Conservation (phyloP, 2,797 vertebrate species). For the Podargus strigoides region DNA sequence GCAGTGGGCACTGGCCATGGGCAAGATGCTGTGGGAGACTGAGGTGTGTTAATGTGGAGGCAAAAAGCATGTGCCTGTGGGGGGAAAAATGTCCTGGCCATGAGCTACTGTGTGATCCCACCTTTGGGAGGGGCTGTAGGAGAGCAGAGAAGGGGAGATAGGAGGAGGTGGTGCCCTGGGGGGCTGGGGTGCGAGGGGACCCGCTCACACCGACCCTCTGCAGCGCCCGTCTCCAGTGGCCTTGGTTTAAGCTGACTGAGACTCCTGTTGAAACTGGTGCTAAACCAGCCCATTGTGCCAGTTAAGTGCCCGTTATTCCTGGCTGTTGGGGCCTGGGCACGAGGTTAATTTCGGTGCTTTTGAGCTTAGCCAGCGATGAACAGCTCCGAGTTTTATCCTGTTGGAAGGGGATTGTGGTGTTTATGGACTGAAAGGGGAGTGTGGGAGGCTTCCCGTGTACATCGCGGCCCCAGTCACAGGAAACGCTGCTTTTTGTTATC, state of each 20-base stretch:
- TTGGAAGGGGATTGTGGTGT: neutral
- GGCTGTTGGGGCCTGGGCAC: slow-evolving; percentile 22
- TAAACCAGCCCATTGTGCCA: neutral
- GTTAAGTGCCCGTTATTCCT: neutral
- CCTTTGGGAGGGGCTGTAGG: neutral
- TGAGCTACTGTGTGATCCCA: neutral
- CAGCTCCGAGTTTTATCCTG: neutral
- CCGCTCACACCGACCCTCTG: too few species aligned
- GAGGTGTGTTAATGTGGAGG: too few species aligned
- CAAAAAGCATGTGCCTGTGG: rapidly evolving
- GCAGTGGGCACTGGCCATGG: rapidly evolving
- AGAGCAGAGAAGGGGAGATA: rapidly evolving
- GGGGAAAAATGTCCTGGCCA: neutral
- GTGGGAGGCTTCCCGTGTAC: neutral
- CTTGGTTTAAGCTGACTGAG: neutral
- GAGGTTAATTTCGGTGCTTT: slow-evolving; percentile 56
- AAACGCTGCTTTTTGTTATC: slow-evolving; percentile 39
- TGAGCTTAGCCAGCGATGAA: slow-evolving; percentile 50
- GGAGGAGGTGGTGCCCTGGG: neutral
- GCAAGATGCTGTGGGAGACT: neutral
- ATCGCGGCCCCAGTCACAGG: neutral
- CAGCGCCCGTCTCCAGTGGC: too few species aligned
- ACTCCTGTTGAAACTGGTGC: neutral
- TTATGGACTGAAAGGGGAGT: neutral
- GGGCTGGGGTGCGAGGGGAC: too few species aligned